phyloP scores from a whole-genome alignment of 2,888 invertebrate genomes.

The Monoplex corrugatus region DNA sequence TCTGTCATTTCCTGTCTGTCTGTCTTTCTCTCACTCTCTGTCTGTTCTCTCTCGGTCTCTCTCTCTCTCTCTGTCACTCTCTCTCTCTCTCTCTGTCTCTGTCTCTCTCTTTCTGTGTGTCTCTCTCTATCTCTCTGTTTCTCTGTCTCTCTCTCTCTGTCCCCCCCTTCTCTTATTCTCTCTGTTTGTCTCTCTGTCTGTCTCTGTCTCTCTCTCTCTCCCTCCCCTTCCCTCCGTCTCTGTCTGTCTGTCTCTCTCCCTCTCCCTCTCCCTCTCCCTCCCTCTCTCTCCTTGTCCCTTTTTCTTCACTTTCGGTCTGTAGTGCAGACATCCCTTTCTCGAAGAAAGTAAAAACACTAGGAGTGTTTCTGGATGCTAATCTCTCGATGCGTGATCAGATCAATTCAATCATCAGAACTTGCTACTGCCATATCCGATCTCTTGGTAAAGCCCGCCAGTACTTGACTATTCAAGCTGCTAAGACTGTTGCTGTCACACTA shows the following conservation, averaged over 20 bases:
- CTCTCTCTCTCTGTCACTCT: not conserved
- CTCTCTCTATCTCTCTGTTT: not conserved
- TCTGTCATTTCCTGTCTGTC: not conserved
- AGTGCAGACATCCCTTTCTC: no score
- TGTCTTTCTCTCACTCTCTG: not conserved
- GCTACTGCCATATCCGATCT: no score
- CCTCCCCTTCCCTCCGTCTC: not conserved
- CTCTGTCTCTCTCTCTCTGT: not conserved
- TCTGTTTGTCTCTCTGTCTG: not conserved
- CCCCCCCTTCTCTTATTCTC: not conserved
- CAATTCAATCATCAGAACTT: no score
- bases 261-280: not conserved
- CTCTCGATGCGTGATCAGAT: no score
- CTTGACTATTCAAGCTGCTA: no score
- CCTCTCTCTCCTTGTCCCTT: not conserved
- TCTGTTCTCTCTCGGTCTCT: not conserved
- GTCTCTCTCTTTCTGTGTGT: not conserved
- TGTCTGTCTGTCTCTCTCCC: not conserved
- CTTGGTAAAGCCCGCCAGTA: no score
- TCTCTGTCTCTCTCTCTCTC: not conserved
- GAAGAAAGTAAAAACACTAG: no score
- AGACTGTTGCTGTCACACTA: no score
- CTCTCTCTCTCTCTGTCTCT: not conserved
- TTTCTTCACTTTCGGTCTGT: not conserved
- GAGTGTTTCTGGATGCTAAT: no score